Evolutionary conservation across 1,140 invertebrate species (phyloP).

Genomic region (Neelides sp.): DNA sequence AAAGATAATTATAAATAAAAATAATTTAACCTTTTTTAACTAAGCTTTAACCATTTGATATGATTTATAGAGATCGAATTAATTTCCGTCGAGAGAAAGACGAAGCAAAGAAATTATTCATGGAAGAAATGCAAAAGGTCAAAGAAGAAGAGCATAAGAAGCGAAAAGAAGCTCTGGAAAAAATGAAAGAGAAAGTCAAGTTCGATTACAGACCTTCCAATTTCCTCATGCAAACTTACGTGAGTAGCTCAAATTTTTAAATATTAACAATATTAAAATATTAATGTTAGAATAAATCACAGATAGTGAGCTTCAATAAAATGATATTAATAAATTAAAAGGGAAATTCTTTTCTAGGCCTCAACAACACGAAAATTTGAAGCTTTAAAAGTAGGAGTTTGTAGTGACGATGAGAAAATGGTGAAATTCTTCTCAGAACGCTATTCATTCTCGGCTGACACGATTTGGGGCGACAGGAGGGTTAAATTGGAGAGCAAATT

Average conservation of each 20-base stretch:
- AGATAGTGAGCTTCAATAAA: not conserved
- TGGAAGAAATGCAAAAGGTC: slow-evolving; percentile 7
- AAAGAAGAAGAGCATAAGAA: slow-evolving; percentile 4
- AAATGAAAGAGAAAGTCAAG: slow-evolving; percentile 19
- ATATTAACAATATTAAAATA: not conserved
- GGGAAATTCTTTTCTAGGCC: slow-evolving; percentile 6
- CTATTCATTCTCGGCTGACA: slow-evolving; percentile 25
- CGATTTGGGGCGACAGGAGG: slow-evolving; percentile 22
- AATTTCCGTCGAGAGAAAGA: slow-evolving; percentile 4
- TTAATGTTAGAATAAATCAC: not conserved
- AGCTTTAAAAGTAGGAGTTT: not conserved
- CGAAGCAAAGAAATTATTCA: slow-evolving; percentile 8
- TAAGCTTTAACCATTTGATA: not conserved
- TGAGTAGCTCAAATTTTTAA: slow-evolving; percentile 4
- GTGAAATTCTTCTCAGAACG: slow-evolving; percentile 20
- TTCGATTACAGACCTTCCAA: slow-evolving; percentile 24
- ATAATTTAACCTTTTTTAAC: not conserved
- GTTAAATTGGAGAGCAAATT: slow-evolving; percentile 20
- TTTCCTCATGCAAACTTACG: slow-evolving; percentile 20
- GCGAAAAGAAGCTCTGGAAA: slow-evolving; percentile 8
- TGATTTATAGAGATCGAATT: slow-evolving; percentile 3
- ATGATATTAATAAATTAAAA: not conserved
- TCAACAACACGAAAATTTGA: slow-evolving; percentile 15
- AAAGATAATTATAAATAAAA: not conserved
- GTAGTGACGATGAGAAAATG: slow-evolving; percentile 10